Percentiles rank a stretch among this genome's conserved stretches.
These are phyloP conservation scores for Pseudochirops corinnae DNA, from an alignment of 2,797 vertebrate genomes.

Conservation along the genomic window DNA sequence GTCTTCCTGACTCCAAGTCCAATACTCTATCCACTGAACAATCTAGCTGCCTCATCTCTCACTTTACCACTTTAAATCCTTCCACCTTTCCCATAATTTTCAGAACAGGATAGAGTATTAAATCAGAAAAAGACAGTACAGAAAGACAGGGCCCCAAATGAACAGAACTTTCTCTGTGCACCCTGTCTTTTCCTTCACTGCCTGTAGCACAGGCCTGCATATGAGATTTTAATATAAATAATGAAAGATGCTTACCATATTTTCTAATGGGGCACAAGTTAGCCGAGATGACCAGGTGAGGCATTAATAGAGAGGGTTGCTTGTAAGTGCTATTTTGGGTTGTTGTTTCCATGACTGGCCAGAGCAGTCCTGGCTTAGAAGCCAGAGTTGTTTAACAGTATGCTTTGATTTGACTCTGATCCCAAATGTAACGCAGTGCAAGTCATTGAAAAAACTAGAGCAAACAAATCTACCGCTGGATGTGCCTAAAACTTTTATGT, in stretches of 20 bases:
- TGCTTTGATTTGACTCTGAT: neutral
- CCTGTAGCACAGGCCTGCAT: neutral
- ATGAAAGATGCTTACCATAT: neutral
- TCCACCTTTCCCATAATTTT: neutral
- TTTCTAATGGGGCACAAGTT: slow-evolving; percentile 23
- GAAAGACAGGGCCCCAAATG: neutral
- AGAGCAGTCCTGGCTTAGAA: neutral
- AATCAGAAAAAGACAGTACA: slow-evolving; percentile 20
- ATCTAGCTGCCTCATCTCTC: neutral
- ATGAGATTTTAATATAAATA: slow-evolving; percentile 71
- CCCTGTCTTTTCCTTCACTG: slow-evolving; percentile 10
- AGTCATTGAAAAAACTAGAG: slow-evolving; percentile 34
- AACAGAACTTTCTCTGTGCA: slow-evolving; percentile 10
- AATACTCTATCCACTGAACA: neutral
- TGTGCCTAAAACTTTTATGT: neutral
- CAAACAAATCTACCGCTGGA: slow-evolving; percentile 7
- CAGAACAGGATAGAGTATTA: slow-evolving; percentile 12
- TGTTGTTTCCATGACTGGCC: neutral
- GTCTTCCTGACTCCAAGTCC: neutral
- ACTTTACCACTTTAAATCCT: neutral
- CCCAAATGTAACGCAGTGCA: neutral
- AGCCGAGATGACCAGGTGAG: neutral
- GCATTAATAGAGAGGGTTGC: neutral
- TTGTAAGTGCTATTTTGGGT: neutral
- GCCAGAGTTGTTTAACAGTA: neutral